phyloP scores from a whole-genome alignment of 2,113 vertebrate genomes.

The Syrmaticus mikado region DNA sequence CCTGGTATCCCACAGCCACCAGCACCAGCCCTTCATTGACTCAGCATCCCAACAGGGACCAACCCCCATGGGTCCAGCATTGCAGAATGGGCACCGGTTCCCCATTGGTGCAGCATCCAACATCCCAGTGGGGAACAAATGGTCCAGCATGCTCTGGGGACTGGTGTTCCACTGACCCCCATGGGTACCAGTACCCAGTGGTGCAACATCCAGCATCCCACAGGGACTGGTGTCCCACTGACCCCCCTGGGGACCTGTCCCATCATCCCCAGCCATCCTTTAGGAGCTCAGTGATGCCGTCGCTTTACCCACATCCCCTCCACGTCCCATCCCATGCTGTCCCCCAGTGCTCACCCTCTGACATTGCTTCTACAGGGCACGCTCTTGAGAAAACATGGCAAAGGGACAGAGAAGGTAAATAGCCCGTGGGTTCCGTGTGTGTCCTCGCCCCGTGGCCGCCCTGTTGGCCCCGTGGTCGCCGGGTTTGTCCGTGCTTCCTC shows the following conservation, averaged over 20 bases:
- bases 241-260: background rate
- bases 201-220: background rate
- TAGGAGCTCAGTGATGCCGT: background rate
- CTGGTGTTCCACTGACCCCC: background rate
- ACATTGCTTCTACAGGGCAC: slow-evolving; percentile 85
- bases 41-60: background rate
- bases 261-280: background rate
- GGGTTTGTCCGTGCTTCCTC: slow-evolving; percentile 39
- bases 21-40: background rate
- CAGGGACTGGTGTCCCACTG: background rate
- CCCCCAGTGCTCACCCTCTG: slow-evolving; percentile 74
- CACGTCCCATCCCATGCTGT: background rate
- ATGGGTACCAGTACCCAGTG: background rate
- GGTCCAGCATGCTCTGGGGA: background rate
- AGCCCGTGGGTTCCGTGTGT: slow-evolving; percentile 58
- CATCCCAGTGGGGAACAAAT: no score
- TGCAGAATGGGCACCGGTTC: background rate
- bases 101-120: background rate
- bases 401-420: slow-evolving; percentile 87
- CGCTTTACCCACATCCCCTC: background rate
- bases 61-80: background rate
- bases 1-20: no score
- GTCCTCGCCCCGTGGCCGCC: background rate
- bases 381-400: slow-evolving; percentile 88
- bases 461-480: background rate